Base-by-base conservation (phyloP, 1,140 invertebrate species). In the Caenorhabditis tropicalis region DNA sequence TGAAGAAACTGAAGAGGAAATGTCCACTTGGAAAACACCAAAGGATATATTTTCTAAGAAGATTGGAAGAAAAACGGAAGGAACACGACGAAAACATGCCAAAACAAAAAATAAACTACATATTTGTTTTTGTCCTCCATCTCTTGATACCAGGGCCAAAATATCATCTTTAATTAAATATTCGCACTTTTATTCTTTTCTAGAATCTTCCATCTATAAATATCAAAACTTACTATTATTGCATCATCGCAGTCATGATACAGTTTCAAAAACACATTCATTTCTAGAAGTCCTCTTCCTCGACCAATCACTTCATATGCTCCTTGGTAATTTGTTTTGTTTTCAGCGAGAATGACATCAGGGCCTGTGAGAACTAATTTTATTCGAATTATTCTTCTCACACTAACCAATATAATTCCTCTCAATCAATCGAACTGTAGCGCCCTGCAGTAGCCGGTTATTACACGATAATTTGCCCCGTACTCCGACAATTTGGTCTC, bases 191-290 rank as follows among this genome's bases (percentile, higher is more conserved):
- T 43, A 6, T 12, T 6, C 12, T 5, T 6, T 6, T 12, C 12
- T 43, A 43, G 12, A 21, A 19, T 27, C 27, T 1, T 53, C 27
- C 1, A 16, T 82, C 19, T 49, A 5, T 21, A 5, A 51, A 33
- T 6, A 24, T 48, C 49, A 86, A 48, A 24, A 49, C 31, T 74
- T 29, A 85, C 86, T 39, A 81, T 88, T 24, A 89, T 79, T 60
- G 65, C 85, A 56, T 87, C 82, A 51, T 89, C 81, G 74, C 87
- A 88, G 60, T 89, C 80, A 51, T 86, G 88, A 24, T 74, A 88
- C 46, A 87, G 36, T 58, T 88, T 88, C 46, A 89, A 85, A 53
- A 86, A 85, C 43, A 88, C 87, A 60, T 88, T 85, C 88, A 88
- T 89, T 9, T 39, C 70, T 3, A 88, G 79, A 7, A 88, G 15